Base-by-base conservation (phyloP, 2,888 invertebrate genomes). In the Chelonus formosanus region DNA sequence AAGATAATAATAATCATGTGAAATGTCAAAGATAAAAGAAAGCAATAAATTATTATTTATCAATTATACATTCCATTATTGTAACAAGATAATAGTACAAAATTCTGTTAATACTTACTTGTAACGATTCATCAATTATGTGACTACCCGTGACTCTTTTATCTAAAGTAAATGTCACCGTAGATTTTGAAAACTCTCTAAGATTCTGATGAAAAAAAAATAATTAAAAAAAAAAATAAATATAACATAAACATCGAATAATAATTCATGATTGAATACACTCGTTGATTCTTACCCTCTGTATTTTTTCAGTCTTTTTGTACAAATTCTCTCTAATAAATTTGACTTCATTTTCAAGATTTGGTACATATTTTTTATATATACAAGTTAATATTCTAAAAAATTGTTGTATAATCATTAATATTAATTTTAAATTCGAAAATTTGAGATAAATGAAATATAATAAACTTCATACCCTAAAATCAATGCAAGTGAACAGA, bases 61-160 rank as follows among this genome's bases (percentile, higher is more conserved):
- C 20, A 20, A 20, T 20, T 20, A 20, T 20, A 20, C 20, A 20
- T 20, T 20, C 20, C 20, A 20, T 20, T 20, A 32, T 10, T 8
- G 43, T 32, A 31, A 54, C 48, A 53, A 56, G 8, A 63, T 67
- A 20, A 63, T 57, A 10, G 10, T 45, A 52, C 3, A 8, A 5
- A 10, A 44, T 35, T 40, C 7, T 63, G 0, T 3, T 6, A 31
- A 52, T 67, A 76, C 77, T 74, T 76, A 83, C 88, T 85, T 94
- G 94, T 59, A 95, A 86, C 74, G 92, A 93, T 76, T 92, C 91
- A 85, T 95, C 95, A 67, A 96, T 95, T 43, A 92, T 88, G 76
- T 91, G 92, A 77, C 94, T 93, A 35, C 95, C 95, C 34, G 94
- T 95, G 70, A 95, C 91, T 77, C 94, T 84, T 73, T 78, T 85